Base-by-base conservation (phyloP, 2,888 invertebrate species). In the Cheilosia vernalis region DNA sequence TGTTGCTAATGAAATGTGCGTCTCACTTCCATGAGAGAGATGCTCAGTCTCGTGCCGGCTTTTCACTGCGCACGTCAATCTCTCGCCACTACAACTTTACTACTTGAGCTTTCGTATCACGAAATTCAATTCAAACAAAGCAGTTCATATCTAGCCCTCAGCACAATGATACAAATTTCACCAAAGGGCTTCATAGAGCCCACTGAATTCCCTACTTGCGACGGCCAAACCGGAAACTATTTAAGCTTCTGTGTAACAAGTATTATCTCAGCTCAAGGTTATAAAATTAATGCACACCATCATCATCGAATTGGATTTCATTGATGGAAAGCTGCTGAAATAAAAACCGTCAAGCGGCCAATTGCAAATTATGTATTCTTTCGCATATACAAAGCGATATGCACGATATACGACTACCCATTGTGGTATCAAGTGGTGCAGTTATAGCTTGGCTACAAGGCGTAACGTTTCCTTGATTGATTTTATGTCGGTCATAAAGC, bases 401-500 rank as follows among this genome's bases (percentile, higher is more conserved):
- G 47, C 47, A 17, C n/a, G 7, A 30, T 44, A 69, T 69, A 63
- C 60, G 37, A 70, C 10, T 49, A 10, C 49, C 13, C 44, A 17
- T 17, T 44, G 42, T 60, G 30, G 33, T 44, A 64, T 76, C 70
- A 83, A 77, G 77, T 67, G 53, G 37, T 63, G 33, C 44, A 44
- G 4, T 19, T 9, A 24, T 9, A 24, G 17, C 44, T 1, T n/a
- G 47, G 33, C 61, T 51, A 44, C 53, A 66, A 51, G 33, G 51
- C 9, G 10, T 49, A 49, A 7, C 49, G 21, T 58, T 58, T 42
- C 67, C 67, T 67, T 30, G 61, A 72, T 72, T 72, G 61, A 72
- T 72, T 61, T 61, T 72, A 61, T 61, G 49, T 44, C 24, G 70
- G 60, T 42, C 61, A 61, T 72, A 72, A 72, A 72, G 60, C 37